Evolutionary conservation across 2,888 invertebrate genomes (phyloP), one percentile per base, ranked within the genome.

Genomic region (Dasysyrphus tricinctus): DNA sequence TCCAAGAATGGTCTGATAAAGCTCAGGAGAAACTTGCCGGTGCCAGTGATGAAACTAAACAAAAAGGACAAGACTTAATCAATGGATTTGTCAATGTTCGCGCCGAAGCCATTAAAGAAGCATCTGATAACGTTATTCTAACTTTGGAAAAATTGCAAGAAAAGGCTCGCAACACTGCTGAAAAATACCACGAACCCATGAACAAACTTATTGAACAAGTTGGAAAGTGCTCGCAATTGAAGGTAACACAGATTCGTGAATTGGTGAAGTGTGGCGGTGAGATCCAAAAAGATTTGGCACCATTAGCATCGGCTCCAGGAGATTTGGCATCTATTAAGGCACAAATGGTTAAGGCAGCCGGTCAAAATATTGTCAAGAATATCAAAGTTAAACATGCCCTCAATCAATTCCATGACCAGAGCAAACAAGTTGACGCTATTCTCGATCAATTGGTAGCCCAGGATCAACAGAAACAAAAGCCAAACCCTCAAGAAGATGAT

Each of bases 71-170:
- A 57, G 57, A 85, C 9, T 6, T 81, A 1, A 70, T 85, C 24
- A 63, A 74, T 4, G 16, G 3, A 5, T 69, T 85, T 44, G 69
- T 34, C 8, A 9, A 37, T 19, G 16, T 34, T 4, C 56, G 44
- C 8, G 11, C 63, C 0, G 70, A 85, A 49, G 63, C 65, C 6
- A 12, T 85, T 24, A 63, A 69, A 32, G 1, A 63, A 14, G 81
- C 81, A 49, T 54, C 77, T 0, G 80, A 85, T 12, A 44, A 42
- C 2, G 49, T 76, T 9, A 19, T 69, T 16, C 3, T 12, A 1
- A 5, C 59, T 11, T 73, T 85, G 47, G 80, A 80, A 11, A 4
- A 44, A 0, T 9, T 85, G 0, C 84, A 85, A 34, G 72, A 80
- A 3, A 56, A 63, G 16, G 76, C 84, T 3, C 73, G 69, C 42